A percentile compares a stretch with the other conserved stretches of the same genome.
phyloP scores from a whole-genome alignment of 2,888 invertebrate genomes.

The Zaprionus obscuricornis region DNA sequence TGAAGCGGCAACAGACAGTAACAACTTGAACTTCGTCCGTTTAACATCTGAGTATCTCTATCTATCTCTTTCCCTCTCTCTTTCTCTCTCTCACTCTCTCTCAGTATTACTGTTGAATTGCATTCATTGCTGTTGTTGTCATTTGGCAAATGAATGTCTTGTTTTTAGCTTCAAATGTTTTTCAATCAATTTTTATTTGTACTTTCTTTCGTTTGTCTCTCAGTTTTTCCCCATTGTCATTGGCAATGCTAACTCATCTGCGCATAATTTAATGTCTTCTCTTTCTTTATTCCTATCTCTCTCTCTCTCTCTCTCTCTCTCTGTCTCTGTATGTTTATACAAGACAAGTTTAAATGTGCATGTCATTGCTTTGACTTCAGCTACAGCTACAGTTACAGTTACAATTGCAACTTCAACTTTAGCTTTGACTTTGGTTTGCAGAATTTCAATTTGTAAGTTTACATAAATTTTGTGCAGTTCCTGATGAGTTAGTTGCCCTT shows the following conservation, averaged over 20 bases:
- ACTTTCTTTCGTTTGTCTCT: slow-evolving; percentile 36
- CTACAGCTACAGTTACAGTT: no score
- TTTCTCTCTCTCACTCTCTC: not conserved
- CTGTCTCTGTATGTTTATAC: no score
- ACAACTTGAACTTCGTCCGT: slow-evolving; percentile 68
- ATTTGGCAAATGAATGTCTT: slow-evolving; percentile 75
- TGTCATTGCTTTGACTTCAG: slow-evolving; percentile 59
- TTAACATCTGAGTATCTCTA: no score
- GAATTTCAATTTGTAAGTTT: slow-evolving; percentile 75
- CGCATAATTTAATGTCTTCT: slow-evolving; percentile 81
- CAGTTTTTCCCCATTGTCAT: slow-evolving; percentile 48
- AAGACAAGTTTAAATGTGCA: slow-evolving; percentile 68
- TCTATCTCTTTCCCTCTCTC: not conserved
- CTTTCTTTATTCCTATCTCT: slow-evolving; percentile 20
- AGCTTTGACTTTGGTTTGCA: slow-evolving; percentile 52
- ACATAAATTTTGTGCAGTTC: slow-evolving; percentile 63
- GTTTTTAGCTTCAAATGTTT: slow-evolving; percentile 80
- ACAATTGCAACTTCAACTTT: no score
- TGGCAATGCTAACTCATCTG: slow-evolving; percentile 83
- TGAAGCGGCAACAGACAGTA: slow-evolving; percentile 51
- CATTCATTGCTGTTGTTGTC: slow-evolving; percentile 66
- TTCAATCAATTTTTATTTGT: slow-evolving; percentile 83
- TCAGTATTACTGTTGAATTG: slow-evolving; percentile 37
- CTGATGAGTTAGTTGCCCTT: slow-evolving; percentile 70
- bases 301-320: slow-evolving; percentile 14